Evolutionary conservation across 1,140 invertebrate species (phyloP).

Genomic region (Metaphire vulgaris): DNA sequence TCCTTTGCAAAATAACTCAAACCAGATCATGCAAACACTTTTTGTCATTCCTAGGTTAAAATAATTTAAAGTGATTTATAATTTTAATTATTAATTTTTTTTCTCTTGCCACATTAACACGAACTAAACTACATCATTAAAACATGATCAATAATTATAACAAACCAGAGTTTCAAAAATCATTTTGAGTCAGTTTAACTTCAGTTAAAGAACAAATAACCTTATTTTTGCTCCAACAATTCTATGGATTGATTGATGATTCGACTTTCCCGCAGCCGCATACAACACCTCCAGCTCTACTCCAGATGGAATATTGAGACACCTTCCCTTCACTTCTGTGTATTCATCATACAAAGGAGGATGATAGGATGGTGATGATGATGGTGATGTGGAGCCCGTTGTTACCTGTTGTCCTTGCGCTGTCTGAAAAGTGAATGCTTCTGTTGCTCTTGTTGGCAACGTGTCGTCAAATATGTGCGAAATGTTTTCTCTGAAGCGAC

Average conservation of each 20-base stretch:
- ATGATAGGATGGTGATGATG: too few species aligned
- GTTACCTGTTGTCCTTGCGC: neutral
- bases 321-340: neutral
- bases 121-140: too few species aligned
- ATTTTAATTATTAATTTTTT: too few species aligned
- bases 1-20: too few species aligned
- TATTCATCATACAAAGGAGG: neutral
- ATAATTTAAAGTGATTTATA: too few species aligned
- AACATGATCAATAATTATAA: too few species aligned
- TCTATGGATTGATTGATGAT: neutral
- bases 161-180: too few species aligned
- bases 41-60: too few species aligned
- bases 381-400: neutral
- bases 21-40: too few species aligned
- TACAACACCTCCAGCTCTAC: neutral
- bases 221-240: slow-evolving; percentile 13
- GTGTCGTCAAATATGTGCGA: neutral
- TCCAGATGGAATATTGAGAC: slow-evolving; percentile 6
- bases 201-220: too few species aligned
- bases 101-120: too few species aligned
- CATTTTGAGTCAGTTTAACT: too few species aligned
- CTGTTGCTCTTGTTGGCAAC: neutral
- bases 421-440: neutral
- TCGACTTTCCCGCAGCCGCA: slow-evolving; percentile 1
- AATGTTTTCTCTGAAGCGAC: neutral